These are phyloP conservation scores for Actenoides lindsayi DNA, from an alignment of 2,113 vertebrate genomes.

Conservation along the genomic window DNA sequence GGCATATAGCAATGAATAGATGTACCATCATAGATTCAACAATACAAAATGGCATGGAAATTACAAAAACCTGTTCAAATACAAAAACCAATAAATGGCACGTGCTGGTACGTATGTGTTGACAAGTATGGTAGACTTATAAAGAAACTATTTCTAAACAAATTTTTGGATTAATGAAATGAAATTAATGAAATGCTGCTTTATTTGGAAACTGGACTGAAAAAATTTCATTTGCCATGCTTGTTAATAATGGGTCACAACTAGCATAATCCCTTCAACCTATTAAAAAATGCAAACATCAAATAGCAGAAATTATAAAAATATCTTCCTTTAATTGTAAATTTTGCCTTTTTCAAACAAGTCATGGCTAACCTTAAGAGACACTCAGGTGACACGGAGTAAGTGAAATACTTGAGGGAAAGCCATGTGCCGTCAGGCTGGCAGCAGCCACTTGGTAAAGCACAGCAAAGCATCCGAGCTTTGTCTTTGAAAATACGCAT, in stretches of 20 bases:
- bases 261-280: background rate
- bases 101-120: background rate
- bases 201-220: background rate
- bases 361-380: background rate
- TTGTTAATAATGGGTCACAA: background rate
- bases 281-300: background rate
- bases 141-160: background rate
- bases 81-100: background rate
- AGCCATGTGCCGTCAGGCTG: background rate
- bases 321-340: background rate
- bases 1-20: background rate
- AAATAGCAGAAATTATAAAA: background rate
- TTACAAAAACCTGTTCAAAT: background rate
- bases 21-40: background rate
- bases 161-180: background rate
- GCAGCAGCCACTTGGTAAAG: background rate
- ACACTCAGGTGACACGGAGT: background rate
- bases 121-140: background rate
- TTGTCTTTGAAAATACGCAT: background rate
- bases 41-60: fast-evolving
- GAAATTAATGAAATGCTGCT: background rate
- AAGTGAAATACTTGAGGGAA: conserved; percentile 6
- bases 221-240: background rate
- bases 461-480: background rate
- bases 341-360: background rate